These are phyloP conservation scores for Clepsis dumicolana DNA, from an alignment of 2,888 invertebrate species.

Conservation along the genomic window DNA sequence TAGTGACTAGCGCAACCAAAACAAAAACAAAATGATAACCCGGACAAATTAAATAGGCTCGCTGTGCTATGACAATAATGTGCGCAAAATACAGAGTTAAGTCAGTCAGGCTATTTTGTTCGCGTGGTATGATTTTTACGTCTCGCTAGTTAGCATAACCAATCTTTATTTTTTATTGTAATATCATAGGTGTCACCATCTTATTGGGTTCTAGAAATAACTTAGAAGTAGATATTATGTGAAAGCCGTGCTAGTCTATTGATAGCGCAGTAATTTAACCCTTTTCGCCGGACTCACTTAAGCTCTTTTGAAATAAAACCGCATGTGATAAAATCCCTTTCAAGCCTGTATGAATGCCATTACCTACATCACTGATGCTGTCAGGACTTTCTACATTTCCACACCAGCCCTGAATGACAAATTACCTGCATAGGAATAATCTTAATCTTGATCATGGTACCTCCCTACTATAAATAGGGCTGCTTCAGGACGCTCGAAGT, in stretches of 20 bases:
- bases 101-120: no score
- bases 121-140: no score
- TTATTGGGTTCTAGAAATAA: background rate
- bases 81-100: no score
- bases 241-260: background rate
- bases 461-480: background rate
- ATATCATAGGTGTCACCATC: no score
- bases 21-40: no score
- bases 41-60: no score
- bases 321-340: slow-evolving; percentile 21
- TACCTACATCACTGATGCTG: slow-evolving; percentile 29
- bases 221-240: background rate
- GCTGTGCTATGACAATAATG: no score
- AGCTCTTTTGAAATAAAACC: slow-evolving; percentile 25
- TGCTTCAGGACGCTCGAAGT: background rate
- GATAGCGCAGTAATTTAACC: slow-evolving; percentile 19
- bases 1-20: no score
- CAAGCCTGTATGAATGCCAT: slow-evolving; percentile 20
- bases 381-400: slow-evolving; percentile 17
- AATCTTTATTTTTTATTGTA: no score
- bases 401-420: slow-evolving; percentile 9
- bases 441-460: background rate
- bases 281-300: slow-evolving; percentile 9
- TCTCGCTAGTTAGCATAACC: no score
- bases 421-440: slow-evolving; percentile 20